Evolutionary conservation across 2,113 vertebrate species (phyloP), one percentile per base, ranked within the genome.

Genomic region (Sceloporus tristichus): DNA sequence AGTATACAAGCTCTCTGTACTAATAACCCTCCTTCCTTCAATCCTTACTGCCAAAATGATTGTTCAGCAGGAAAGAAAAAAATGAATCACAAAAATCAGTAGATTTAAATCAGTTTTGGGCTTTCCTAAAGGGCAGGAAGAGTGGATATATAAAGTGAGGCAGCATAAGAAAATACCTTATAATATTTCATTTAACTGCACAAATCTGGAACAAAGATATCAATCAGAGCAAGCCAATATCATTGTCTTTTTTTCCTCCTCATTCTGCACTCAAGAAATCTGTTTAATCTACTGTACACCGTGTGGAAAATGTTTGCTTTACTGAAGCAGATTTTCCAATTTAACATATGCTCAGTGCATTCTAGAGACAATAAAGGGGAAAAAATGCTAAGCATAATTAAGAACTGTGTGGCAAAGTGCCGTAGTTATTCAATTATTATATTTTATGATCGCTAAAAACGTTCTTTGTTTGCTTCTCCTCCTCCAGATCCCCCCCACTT

Each of bases 211-310:
- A 40, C 29, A 29, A 18, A 66, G 48, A 19, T 38, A 66, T 56
- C 25, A 75, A 29, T 42, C 79, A 42, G 2, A 14, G 66, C 59
- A 77, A n/a, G 18, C 75, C 34, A 42, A 14, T 56, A 71, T 54
- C 21, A 48, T 78, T 81, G 48, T 78, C 59, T 42, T 85, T 80
- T 42, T 4, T 81, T 65, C 38, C n/a, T 38, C 68, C 25, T 84
- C 78, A 82, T n/a, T 79, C 66, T 79, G 29, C 71, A 25, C n/a
- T 88, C 66, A 79, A 84, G 34, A 79, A 84, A 70, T 84, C 53
- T 84, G 74, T 56, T 78, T 78, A 27, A 76, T 2, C 16, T 56
- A 73, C 65, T 7, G 29, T n/a, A 48, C 3, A 48, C 18, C 10
- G n/a, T 29, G 18, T 76, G 19, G 71, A 23, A 81, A 77, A 86